Evolutionary conservation across 2,113 vertebrate genomes (phyloP), one percentile per base, ranked within the genome.

Genomic region (Neolamprologus sp.): DNA sequence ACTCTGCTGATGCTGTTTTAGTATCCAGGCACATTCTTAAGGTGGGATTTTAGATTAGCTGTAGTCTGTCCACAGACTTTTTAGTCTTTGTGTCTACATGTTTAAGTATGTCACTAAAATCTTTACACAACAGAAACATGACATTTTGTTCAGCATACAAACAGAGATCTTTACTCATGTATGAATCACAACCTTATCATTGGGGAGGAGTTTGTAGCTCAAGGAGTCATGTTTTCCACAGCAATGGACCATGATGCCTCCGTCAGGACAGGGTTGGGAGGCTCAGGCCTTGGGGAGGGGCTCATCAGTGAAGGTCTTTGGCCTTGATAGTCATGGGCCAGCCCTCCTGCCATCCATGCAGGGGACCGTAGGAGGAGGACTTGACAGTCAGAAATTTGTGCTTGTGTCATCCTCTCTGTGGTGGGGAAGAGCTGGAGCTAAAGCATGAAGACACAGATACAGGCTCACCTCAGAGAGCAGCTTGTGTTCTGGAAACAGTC

Each of bases 61-160:
- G 53, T 0, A 23, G 53, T 12, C 53, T 23, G 53, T 12, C 53
- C 10, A 54, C 53, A 54, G n/a, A 54, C 10, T 2, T 55, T 55
- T 55, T n/a, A n/a, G 53, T 0, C 53, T 55, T 55, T 55, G 0
- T 23, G 53, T 55, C 53, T 55, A 0, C 53, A 23, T 6, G 1
- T 55, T 55, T 55, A 55, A 55, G 53, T 23, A 55, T 55, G 53
- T 13, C 11, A 23, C 11, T 5, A 26, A 55, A 55, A 26, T 55
- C 4, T 26, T 26, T 55, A 55, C 21, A 55, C 11, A 55, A 26
- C 0, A 26, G 11, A 2, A 26, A 55, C 21, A 3, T 1, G 54
- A 55, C 53, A 55, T 55, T 55, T 55, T 55, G 54, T 2, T 26
- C 4, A 55, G 21, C 6, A 55, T 55, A 26, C 54, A 55, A 26